A percentile compares a stretch with the other conserved stretches of the same genome.
These are phyloP conservation scores for Embiotoca jacksoni DNA, from an alignment of 2,113 vertebrate genomes.

Conservation along the genomic window DNA sequence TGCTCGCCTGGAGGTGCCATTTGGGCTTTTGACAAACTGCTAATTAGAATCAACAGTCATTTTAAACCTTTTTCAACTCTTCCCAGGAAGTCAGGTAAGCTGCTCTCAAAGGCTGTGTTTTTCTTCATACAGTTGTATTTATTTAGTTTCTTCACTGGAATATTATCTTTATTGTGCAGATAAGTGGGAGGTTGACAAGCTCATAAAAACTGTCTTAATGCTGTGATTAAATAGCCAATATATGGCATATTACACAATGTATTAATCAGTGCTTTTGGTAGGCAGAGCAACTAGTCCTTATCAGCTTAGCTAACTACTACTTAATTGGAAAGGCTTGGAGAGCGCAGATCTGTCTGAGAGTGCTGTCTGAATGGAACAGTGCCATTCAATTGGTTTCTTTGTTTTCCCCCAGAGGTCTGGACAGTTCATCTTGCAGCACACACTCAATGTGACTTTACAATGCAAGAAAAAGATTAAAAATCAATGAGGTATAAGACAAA, in stretches of 20 bases:
- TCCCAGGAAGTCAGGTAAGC: slow-evolving; percentile 46
- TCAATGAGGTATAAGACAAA: slow-evolving; percentile 75
- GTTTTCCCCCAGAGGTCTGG: slow-evolving; percentile 66
- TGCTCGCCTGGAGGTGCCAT: slow-evolving; percentile 46
- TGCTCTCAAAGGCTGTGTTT: neutral
- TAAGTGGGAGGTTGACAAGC: slow-evolving; percentile 42
- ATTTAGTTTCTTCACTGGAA: slow-evolving; percentile 28
- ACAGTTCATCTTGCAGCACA: slow-evolving; percentile 65
- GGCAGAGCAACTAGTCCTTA: slow-evolving; percentile 60
- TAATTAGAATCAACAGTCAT: slow-evolving; percentile 68
- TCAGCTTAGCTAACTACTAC: slow-evolving; percentile 70
- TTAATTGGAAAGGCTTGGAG: slow-evolving; percentile 59
- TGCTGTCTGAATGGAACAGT: slow-evolving; percentile 59
- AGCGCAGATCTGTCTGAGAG: slow-evolving; percentile 38
- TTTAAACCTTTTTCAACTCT: slow-evolving; percentile 38
- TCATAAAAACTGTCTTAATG: slow-evolving; percentile 44
- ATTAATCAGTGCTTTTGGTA: slow-evolving; percentile 66
- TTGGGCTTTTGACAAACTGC: slow-evolving; percentile 57
- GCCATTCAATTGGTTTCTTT: slow-evolving; percentile 66
- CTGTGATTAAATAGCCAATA: slow-evolving; percentile 60
- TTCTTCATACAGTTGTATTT: slow-evolving; percentile 14
- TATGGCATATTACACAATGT: slow-evolving; percentile 51
- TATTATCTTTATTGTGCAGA: slow-evolving; percentile 22
- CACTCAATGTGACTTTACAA: slow-evolving; percentile 66
- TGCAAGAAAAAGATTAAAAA: slow-evolving; percentile 74